phyloP scores from a whole-genome alignment of 2,797 vertebrate genomes.

The Leptoclinus maculatus region DNA sequence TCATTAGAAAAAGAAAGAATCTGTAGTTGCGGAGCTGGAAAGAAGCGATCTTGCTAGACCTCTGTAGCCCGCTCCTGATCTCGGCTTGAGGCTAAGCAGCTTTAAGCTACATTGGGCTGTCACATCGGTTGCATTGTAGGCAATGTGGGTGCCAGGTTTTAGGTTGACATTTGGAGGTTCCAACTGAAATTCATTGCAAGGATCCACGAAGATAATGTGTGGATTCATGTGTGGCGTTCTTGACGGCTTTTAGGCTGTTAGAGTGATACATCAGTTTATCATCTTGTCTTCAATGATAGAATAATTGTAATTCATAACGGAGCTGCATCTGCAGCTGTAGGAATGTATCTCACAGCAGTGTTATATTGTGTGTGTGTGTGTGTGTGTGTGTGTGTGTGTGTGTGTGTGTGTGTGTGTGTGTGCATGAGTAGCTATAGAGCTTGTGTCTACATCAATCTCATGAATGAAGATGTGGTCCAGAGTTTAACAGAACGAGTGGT shows the following conservation, averaged over 20 bases:
- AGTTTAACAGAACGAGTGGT: conserved; percentile 63
- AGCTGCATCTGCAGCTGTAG: not conserved
- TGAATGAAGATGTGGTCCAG: conserved; percentile 70
- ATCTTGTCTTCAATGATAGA: not conserved
- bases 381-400: conserved; percentile 8
- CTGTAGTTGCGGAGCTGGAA: not conserved
- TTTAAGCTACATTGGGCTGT: not conserved
- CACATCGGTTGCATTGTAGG: not conserved
- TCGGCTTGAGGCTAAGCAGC: not conserved
- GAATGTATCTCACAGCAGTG: conserved; percentile 26
- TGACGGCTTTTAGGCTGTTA: not conserved
- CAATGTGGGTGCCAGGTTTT: not conserved
- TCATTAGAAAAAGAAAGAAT: not conserved
- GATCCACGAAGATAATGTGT: not conserved
- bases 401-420: conserved; percentile 1
- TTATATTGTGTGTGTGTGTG: conserved; percentile 17
- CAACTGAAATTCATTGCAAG: not conserved
- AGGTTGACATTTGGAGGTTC: not conserved
- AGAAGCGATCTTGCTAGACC: not conserved
- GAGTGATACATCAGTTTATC: not conserved
- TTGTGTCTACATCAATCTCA: conserved; percentile 54
- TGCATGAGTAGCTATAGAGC: conserved; percentile 34
- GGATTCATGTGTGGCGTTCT: not conserved
- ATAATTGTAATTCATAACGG: conserved; percentile 8
- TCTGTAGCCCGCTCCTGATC: not conserved